These are phyloP conservation scores for Tridacna crocea DNA, from an alignment of 2,888 invertebrate species.

Conservation along the genomic window DNA sequence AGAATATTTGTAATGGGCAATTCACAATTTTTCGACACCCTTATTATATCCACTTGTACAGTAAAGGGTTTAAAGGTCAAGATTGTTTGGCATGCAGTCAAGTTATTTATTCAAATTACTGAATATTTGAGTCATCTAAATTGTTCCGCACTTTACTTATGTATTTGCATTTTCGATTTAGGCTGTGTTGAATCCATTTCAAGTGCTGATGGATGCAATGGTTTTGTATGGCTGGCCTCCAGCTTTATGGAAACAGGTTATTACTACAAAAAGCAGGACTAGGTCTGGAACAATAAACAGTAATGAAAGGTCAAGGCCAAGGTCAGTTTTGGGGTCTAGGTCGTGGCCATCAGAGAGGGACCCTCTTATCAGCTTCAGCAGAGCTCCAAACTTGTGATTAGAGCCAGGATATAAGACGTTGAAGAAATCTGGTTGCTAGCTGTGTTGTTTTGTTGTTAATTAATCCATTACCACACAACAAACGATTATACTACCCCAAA, in stretches of 20 bases:
- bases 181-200: slow-evolving; percentile 60
- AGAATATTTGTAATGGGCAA: no score
- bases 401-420: not conserved
- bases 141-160: no score
- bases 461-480: not conserved
- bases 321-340: slow-evolving; percentile 14
- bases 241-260: slow-evolving; percentile 33
- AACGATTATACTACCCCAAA: not conserved
- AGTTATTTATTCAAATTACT: no score
- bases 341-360: slow-evolving; percentile 36
- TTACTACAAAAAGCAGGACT: slow-evolving; percentile 25
- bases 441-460: not conserved
- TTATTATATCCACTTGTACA: no score
- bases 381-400: slow-evolving; percentile 22
- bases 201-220: slow-evolving; percentile 55
- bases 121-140: no score
- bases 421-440: not conserved
- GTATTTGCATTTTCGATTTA: not conserved
- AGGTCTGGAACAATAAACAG: slow-evolving; percentile 1
- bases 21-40: no score
- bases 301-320: slow-evolving; percentile 31
- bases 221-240: slow-evolving; percentile 32
- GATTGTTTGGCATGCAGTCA: no score
- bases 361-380: slow-evolving; percentile 49
- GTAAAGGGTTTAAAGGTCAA: no score